Evolutionary conservation across 2,797 vertebrate genomes (phyloP).

Genomic region (Helostoma temminkii): DNA sequence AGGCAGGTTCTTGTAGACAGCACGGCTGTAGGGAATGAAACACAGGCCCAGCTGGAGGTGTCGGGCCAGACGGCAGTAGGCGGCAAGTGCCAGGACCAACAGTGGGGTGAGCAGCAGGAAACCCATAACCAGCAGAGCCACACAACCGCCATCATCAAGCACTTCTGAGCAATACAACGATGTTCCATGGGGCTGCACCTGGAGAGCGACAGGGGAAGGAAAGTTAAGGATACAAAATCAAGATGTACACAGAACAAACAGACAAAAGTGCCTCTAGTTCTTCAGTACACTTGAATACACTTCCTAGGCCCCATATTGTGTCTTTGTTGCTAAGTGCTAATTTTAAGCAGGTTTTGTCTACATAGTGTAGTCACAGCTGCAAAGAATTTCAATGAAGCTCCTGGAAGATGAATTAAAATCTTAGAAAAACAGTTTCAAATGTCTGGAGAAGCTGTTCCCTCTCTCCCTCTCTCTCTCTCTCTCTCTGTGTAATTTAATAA

Average conservation of each 20-base stretch:
- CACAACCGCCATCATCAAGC: constrained; percentile 86
- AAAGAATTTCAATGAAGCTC: constrained; percentile 44
- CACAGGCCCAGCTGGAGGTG: constrained; percentile 91
- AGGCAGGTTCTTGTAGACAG: constrained; percentile 89
- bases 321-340: background rate
- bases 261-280: background rate
- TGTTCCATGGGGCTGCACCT: constrained; percentile 87
- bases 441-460: constrained; percentile 41
- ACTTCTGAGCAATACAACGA: constrained; percentile 85
- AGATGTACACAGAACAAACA: background rate
- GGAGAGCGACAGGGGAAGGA: constrained; percentile 28
- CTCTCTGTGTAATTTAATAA: constrained; percentile 4
- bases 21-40: constrained; percentile 93
- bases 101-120: constrained; percentile 90
- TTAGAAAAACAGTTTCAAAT: constrained; percentile 64
- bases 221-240: background rate
- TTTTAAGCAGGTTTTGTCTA: background rate
- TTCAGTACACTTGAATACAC: no score
- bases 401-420: constrained; percentile 22
- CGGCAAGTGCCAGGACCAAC: constrained; percentile 90
- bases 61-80: constrained; percentile 90
- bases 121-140: constrained; percentile 90
- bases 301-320: background rate
- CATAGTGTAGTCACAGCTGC: constrained; percentile 51
- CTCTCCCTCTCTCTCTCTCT: constrained; percentile 17